Conservation (phyloP, 2,888 invertebrate genomes). For the Harpalus rubripes region DNA sequence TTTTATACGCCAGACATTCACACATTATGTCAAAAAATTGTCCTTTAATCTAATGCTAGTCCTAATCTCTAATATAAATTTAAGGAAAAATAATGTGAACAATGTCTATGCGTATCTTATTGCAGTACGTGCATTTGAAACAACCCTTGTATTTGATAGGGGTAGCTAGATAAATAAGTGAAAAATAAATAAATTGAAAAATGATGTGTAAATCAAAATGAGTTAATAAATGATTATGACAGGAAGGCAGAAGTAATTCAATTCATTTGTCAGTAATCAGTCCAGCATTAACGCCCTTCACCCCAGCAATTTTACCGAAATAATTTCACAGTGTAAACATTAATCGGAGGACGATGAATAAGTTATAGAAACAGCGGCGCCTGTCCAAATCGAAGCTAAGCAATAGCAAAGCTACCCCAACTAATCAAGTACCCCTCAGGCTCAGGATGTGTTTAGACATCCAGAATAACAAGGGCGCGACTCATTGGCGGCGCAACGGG, state of each 20-base stretch:
- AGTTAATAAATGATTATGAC: slow-evolving; percentile 34
- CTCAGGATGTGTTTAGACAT: slow-evolving; percentile 59
- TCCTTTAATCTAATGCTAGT: no score
- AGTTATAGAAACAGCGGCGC: slow-evolving; percentile 57
- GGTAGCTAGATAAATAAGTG: neutral
- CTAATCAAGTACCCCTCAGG: slow-evolving; percentile 60
- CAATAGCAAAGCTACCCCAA: slow-evolving; percentile 52
- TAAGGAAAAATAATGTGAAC: no score
- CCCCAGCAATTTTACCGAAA: slow-evolving; percentile 48
- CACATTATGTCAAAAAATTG: no score
- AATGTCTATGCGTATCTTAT: no score
- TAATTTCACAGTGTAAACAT: slow-evolving; percentile 56
- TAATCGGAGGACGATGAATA: slow-evolving; percentile 60
- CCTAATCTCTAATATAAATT: no score
- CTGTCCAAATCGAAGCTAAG: slow-evolving; percentile 35
- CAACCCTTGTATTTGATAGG: neutral
- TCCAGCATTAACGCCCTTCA: slow-evolving; percentile 34
- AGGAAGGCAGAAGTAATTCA: slow-evolving; percentile 4
- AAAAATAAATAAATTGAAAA: neutral
- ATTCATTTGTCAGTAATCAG: slow-evolving; percentile 51
- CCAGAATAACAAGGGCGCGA: slow-evolving; percentile 59
- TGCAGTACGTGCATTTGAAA: neutral
- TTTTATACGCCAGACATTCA: no score
- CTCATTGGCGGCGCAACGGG: slow-evolving; percentile 27
- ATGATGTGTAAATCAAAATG: slow-evolving; percentile 7